Evolutionary conservation across 2,113 vertebrate genomes (phyloP).

Genomic region (Pygoscelis antarcticus): DNA sequence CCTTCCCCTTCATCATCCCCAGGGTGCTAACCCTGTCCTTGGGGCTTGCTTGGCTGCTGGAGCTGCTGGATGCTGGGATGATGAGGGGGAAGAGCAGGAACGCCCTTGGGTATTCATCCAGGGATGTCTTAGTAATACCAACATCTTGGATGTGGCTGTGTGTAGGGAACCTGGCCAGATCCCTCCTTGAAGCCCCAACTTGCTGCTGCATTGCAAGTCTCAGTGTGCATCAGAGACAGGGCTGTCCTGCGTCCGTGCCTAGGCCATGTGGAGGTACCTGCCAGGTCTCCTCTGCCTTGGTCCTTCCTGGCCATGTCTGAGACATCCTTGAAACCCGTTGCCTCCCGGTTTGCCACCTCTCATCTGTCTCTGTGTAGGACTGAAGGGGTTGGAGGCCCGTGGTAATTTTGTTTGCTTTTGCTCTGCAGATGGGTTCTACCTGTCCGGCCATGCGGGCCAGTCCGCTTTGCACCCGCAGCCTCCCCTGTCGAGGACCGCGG

Average conservation of each 20-base stretch:
- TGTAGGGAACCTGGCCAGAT: background rate
- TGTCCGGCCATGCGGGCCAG: conserved; percentile 77
- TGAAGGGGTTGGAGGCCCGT: background rate
- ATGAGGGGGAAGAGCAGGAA: background rate
- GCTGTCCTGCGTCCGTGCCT: background rate
- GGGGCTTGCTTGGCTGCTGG: background rate
- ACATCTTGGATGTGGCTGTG: background rate
- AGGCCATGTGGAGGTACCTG: background rate
- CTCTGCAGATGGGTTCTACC: conserved; percentile 89
- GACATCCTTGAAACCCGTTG: accelerated
- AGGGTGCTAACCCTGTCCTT: background rate
- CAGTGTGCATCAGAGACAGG: background rate
- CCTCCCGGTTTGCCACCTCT: background rate
- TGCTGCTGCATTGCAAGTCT: background rate
- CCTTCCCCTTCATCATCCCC: accelerated
- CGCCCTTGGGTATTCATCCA: background rate
- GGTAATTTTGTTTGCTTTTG: background rate
- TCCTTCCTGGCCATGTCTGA: background rate
- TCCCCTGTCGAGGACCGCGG: conserved; percentile 70
- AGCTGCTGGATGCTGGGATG: background rate
- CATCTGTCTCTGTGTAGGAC: background rate
- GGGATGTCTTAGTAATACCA: background rate
- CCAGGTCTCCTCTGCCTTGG: background rate
- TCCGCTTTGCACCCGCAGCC: conserved; percentile 80
- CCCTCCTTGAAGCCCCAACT: background rate